Evolutionary conservation across 2,113 vertebrate species (phyloP), one percentile per base, ranked within the genome.

Genomic region (Antennarius striatus): DNA sequence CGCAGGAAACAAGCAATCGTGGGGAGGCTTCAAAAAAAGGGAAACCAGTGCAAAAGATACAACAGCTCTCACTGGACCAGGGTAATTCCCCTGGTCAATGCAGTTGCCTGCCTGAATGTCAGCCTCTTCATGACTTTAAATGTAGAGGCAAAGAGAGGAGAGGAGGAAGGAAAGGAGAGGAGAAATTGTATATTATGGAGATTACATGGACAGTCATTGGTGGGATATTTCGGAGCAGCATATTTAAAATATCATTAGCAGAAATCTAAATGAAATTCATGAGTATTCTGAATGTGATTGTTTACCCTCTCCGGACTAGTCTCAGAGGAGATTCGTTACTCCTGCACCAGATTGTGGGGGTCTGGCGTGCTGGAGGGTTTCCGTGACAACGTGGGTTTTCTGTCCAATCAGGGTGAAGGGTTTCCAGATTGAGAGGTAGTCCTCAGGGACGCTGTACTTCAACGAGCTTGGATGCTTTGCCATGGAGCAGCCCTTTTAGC

Each of bases 371-470:
- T 70, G 68, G 81, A 79, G 72, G 81, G 90, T 91, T 93, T 91
- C 87, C 78, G 88, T 91, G 91, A 91, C 89, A 85, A 92, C 89
- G 86, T 51, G 63, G 59, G 65, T 69, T 75, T 75, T 59, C 75
- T 56, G 72, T 89, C 89, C 88, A 89, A 88, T 89, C 80, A 64
- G 75, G 52, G 50, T 15, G 43, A 72, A 15, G 68, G 74, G 72
- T 62, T 87, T 81, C 63, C 74, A 88, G 88, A 91, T 85, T 91
- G 89, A 91, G 82, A 90, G 87, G 89, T 86, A 81, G 84, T 90
- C 89, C 86, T 90, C 83, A 14, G 79, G 89, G 91, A 87, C 83
- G 79, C 80, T 48, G 86, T 88, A 90, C 86, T 85, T 82, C 84
- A 86, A 55, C 67, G 16, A 73, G 84, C 80, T 75, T 15, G 60